Evolutionary conservation across 37 sponge, comb jelly and placozoan species (phyloP).

Genomic region (Cliona cf. orientalis): DNA sequence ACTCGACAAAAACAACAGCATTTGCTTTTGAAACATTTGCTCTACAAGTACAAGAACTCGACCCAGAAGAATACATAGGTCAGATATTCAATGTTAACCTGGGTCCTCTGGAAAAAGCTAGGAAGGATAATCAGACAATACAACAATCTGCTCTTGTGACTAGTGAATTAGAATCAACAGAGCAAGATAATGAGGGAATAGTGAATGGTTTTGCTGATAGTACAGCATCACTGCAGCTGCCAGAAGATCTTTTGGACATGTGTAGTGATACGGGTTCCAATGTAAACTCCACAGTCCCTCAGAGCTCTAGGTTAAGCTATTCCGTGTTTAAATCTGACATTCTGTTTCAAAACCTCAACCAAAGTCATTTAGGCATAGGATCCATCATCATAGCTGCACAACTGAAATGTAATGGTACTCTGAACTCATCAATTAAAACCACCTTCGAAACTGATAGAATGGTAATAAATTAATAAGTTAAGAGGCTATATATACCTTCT

Average conservation of each 20-base stretch:
- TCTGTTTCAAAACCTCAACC: constrained; percentile 10
- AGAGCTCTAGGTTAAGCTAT: constrained; percentile 20
- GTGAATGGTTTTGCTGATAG: neutral
- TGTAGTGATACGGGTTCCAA: neutral
- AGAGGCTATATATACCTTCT: no score
- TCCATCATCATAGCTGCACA: constrained; percentile 13
- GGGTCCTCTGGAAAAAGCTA: constrained; percentile 13
- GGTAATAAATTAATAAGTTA: neutral
- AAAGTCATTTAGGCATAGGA: neutral
- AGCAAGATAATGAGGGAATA: neutral
- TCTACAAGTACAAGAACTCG: constrained; percentile 41
- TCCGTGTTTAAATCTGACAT: constrained; percentile 27
- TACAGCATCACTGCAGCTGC: constrained; percentile 2
- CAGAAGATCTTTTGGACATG: neutral
- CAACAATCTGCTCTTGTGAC: neutral
- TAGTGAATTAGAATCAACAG: no score
- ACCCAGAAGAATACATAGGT: neutral
- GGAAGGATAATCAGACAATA: neutral
- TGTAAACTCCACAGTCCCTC: neutral
- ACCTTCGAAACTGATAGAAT: neutral
- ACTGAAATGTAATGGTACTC: constrained; percentile 1
- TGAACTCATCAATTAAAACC: neutral
- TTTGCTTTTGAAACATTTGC: constrained; percentile 30
- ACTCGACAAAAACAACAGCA: neutral
- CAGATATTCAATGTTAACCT: constrained; percentile 37